Base-by-base conservation (phyloP, 2,113 vertebrate genomes). In the Burhinus oedicnemus region DNA sequence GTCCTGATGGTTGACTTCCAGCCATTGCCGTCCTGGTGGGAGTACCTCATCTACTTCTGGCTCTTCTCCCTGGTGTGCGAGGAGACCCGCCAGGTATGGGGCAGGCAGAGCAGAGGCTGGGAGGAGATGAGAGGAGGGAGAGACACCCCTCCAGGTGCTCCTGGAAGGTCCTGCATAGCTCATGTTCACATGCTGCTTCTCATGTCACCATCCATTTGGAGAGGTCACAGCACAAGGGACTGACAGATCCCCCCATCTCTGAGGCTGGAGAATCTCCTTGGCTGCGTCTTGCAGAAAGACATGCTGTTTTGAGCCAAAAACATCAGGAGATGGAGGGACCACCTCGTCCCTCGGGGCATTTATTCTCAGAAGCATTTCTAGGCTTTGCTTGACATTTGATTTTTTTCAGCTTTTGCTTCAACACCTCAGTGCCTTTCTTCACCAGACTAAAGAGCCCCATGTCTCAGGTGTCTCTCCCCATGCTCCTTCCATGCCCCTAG, bases 1-100 rank as follows among this genome's bases (percentile, higher is more conserved):
- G 98, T 99, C 85, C 97, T 99, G 68, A 99, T 99, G 98, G 98
- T 98, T 4, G 99, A 99, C 97, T 99, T 99, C 96, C 99, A 99
- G 96, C 52, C 88, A 0, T n/a, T 0, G 1, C 99, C 99, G 0
- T 99, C 99, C 13, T 95, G 97, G 95, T 70, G 58, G 30, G 99
- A 99, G 94, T 70, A 96, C 34, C 94, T 99, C 93, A 98, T 99
- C 86, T 99, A 99, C 95, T 91, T 99, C 91, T 99, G 99, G 99
- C 97, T 99, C 69, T 89, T 98, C 84, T 98, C 99, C 8, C 97
- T 99, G 93, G 99, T 99, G 97, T 99, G 98, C 19, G 99, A 99
- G 97, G 99, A 99, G 98, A 84, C 92, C 62, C 98, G 99, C 71
- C 99, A 99, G 99, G 99, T 99, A 96, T 8, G 91, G 58, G 17